Percentiles rank a stretch among this genome's conserved stretches.
Conservation (phyloP, 2,113 vertebrate species). For the Nothocercus julius region DNA sequence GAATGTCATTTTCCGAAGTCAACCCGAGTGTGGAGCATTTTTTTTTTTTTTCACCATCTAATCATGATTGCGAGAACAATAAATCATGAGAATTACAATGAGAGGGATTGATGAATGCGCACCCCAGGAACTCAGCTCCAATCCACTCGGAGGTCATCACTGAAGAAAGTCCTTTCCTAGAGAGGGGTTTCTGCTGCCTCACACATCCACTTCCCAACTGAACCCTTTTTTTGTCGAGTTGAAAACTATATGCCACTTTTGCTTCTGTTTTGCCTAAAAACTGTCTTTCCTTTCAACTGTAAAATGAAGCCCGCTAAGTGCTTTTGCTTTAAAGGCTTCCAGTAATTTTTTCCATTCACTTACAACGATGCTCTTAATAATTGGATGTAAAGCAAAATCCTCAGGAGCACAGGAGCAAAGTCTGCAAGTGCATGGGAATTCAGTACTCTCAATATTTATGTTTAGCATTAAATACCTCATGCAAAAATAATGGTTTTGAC, state of each 20-base stretch:
- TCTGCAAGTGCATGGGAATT: not conserved
- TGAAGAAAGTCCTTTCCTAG: not conserved
- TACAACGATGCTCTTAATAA: constrained; percentile 3
- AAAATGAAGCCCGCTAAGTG: not conserved
- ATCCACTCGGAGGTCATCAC: not conserved
- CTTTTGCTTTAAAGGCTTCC: not conserved
- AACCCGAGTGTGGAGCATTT: not conserved
- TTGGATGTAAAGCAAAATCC: not conserved
- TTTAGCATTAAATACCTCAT: constrained; percentile 57
- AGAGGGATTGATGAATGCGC: constrained; percentile 13
- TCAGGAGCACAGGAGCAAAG: constrained; percentile 26
- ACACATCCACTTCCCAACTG: not conserved
- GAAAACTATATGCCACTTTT: not conserved
- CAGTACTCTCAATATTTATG: constrained; percentile 52
- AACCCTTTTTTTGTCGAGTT: not conserved
- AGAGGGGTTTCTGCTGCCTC: not conserved
- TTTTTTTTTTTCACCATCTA: constrained; percentile 46
- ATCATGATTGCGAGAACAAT: constrained; percentile 34
- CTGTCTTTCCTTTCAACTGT: not conserved
- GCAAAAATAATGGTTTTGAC: constrained; percentile 60
- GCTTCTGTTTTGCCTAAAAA: not conserved
- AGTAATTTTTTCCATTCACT: not conserved
- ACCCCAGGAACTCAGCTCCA: constrained; percentile 6
- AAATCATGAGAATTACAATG: constrained; percentile 46
- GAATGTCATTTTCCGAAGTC: constrained; percentile 42